These are phyloP conservation scores for Mesoclemmys tuberculata DNA, from an alignment of 2,113 vertebrate genomes.

Conservation along the genomic window DNA sequence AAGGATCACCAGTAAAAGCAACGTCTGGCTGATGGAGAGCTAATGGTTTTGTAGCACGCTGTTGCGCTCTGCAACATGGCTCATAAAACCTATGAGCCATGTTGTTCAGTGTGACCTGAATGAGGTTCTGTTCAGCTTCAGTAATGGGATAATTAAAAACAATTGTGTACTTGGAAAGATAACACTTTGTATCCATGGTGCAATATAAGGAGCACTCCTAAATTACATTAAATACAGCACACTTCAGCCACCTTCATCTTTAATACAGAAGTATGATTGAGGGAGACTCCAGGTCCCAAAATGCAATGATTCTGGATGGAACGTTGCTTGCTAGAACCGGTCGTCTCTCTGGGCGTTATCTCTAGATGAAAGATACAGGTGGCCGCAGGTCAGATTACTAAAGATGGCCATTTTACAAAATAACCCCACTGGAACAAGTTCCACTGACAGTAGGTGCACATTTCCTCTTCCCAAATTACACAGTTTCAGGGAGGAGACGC, in stretches of 20 bases:
- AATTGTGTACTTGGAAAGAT: constrained; percentile 48
- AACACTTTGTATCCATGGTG: neutral
- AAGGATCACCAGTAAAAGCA: neutral
- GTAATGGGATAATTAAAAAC: constrained; percentile 73
- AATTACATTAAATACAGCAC: neutral
- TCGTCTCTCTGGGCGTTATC: neutral
- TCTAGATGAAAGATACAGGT: neutral
- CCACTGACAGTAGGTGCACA: rapidly evolving
- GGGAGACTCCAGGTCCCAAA: neutral
- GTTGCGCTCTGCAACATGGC: constrained; percentile 22
- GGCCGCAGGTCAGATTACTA: rapidly evolving
- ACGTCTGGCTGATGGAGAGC: neutral
- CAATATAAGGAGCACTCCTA: neutral
- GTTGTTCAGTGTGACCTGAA: constrained; percentile 50
- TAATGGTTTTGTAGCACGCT: neutral
- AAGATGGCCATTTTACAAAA: neutral
- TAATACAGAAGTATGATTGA: neutral
- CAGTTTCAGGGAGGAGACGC: neutral
- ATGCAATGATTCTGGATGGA: neutral
- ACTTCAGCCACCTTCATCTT: neutral
- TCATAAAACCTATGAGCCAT: constrained; percentile 75
- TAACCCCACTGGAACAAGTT: neutral
- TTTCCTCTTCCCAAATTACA: neutral
- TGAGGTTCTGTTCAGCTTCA: constrained; percentile 69
- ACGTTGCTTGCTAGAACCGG: neutral